A percentile compares a stretch with the other conserved stretches of the same genome.
Evolutionary conservation across 2,113 vertebrate species (phyloP).

Genomic region (Mionectes macconnelli): DNA sequence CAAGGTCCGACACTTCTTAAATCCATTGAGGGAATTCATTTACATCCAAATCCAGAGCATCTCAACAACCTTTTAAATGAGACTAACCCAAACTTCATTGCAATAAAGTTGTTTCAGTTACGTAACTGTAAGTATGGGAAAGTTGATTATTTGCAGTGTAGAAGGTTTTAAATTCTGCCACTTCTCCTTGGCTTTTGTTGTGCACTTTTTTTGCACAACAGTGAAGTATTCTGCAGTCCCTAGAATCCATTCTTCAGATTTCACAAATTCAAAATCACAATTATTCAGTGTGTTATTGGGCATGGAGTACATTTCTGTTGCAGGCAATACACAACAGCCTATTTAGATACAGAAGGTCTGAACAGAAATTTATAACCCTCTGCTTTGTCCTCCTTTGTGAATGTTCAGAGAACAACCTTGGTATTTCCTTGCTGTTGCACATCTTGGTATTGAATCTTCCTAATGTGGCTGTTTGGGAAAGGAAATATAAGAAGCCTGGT

Average conservation of each 20-base stretch:
- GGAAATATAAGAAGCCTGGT: not conserved
- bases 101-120: not conserved
- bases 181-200: not conserved
- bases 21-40: not conserved
- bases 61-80: not conserved
- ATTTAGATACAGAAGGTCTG: not conserved
- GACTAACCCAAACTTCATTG: not conserved
- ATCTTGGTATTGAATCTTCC: not conserved
- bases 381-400: not conserved
- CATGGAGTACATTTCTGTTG: not conserved
- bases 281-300: not conserved
- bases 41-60: not conserved
- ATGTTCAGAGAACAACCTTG: not conserved
- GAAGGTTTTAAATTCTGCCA: not conserved
- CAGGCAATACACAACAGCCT: not conserved
- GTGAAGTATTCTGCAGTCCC: not conserved
- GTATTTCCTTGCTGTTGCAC: not conserved
- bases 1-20: not conserved
- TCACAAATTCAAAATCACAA: not conserved
- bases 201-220: not conserved
- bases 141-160: not conserved
- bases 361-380: not conserved
- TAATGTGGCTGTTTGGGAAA: not conserved
- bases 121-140: not conserved
- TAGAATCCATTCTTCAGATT: not conserved